These are phyloP conservation scores for Gambusia yucatana DNA, from an alignment of 2,797 vertebrate species.

Conservation along the genomic window DNA sequence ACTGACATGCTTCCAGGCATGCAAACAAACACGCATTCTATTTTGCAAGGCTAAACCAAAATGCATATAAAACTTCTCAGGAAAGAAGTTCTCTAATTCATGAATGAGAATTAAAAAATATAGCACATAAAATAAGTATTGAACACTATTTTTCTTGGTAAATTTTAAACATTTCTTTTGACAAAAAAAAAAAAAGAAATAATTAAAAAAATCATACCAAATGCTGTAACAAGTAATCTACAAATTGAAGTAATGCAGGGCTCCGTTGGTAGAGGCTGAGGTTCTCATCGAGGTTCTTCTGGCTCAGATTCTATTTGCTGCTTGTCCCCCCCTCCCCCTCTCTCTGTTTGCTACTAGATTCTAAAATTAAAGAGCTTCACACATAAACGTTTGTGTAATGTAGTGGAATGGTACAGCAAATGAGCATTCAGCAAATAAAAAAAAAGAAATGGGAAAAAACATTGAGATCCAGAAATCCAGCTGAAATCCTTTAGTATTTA, in stretches of 20 bases:
- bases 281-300: background rate
- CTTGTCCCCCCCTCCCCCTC: background rate
- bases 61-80: background rate
- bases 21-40: conserved; percentile 47
- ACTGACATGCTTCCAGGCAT: conserved; percentile 63
- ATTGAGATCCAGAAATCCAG: background rate
- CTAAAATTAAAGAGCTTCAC: too few relatives aligned
- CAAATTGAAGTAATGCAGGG: background rate
- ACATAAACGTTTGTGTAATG: background rate
- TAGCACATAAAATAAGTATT: background rate
- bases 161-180: background rate
- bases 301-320: background rate
- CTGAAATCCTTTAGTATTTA: background rate
- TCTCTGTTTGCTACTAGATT: background rate
- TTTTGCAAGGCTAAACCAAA: conserved; percentile 21
- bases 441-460: background rate
- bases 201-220: background rate
- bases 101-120: background rate
- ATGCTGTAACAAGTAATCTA: background rate
- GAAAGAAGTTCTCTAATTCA: conserved; percentile 6
- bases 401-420: background rate
- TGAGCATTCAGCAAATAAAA: background rate
- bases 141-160: background rate
- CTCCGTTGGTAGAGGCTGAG: background rate
- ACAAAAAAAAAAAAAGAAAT: background rate